Percentiles rank a stretch among this genome's conserved stretches.
Conservation (phyloP, 1,140 invertebrate species). For the Hydropsyche tenuis region DNA sequence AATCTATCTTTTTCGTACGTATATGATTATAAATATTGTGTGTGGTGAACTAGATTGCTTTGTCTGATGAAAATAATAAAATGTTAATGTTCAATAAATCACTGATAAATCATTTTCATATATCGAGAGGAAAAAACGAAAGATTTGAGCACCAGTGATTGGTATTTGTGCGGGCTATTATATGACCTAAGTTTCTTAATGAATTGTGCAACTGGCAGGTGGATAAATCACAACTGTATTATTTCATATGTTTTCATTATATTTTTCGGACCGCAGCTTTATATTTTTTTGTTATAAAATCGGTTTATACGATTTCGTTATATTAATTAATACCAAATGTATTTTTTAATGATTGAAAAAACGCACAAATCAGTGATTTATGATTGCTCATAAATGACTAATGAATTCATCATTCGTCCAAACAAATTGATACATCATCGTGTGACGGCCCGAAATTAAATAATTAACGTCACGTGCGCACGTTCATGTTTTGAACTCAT, state of each 20-base stretch:
- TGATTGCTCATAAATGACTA: neutral
- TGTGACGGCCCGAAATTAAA: neutral
- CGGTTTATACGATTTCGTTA: neutral
- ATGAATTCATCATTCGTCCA: conserved; percentile 20
- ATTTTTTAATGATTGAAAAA: conserved; percentile 9
- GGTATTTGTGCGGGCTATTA: neutral
- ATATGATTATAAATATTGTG: no score
- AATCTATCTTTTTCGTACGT: no score
- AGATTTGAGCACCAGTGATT: neutral
- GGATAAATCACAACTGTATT: conserved; percentile 23
- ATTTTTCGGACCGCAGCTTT: no score
- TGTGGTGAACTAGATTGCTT: no score
- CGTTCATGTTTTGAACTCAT: no score
- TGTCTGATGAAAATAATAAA: no score
- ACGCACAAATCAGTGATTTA: conserved; percentile 27
- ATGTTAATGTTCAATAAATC: no score
- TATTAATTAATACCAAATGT: neutral
- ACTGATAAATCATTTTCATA: no score
- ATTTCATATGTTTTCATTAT: neutral
- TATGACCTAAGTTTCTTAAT: conserved; percentile 22
- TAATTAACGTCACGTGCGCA: no score
- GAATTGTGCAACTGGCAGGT: conserved; percentile 36
- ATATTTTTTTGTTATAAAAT: neutral
- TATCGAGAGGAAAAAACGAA: neutral
- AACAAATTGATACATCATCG: conserved; percentile 37